phyloP scores from a whole-genome alignment of 2,113 vertebrate genomes.

The Oreotrochilus melanogaster region DNA sequence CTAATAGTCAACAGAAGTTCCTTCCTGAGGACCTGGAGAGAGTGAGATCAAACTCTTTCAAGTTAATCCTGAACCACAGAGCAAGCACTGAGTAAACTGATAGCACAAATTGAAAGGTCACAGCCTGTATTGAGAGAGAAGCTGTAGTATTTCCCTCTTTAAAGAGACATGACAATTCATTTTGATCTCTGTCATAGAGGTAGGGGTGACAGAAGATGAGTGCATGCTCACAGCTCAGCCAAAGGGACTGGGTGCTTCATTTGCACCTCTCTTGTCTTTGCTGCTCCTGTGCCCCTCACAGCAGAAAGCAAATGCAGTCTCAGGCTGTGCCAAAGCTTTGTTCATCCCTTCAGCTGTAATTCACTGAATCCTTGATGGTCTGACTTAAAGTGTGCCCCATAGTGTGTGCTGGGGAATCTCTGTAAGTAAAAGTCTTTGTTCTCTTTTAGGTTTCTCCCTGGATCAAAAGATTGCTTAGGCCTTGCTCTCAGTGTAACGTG shows the following conservation, averaged over 20 bases:
- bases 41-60: constrained; percentile 40
- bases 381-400: neutral
- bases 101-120: constrained; percentile 61
- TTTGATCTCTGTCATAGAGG: neutral
- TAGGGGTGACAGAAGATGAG: neutral
- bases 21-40: neutral
- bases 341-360: neutral
- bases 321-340: neutral
- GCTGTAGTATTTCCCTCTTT: neutral
- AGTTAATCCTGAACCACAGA: constrained; percentile 61
- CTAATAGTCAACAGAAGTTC: constrained; percentile 49
- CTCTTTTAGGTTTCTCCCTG: neutral
- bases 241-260: neutral
- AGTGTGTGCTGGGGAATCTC: neutral
- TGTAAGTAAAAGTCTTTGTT: neutral
- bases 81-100: constrained; percentile 50
- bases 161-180: constrained; percentile 20
- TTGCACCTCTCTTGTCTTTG: accelerated
- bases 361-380: neutral
- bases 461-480: neutral
- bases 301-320: neutral
- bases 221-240: neutral
- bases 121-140: constrained; percentile 11
- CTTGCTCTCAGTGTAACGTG: neutral
- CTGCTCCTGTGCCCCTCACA: neutral